Evolutionary conservation across 1,140 invertebrate genomes (phyloP).

Genomic region (Drosophila sproati): DNA sequence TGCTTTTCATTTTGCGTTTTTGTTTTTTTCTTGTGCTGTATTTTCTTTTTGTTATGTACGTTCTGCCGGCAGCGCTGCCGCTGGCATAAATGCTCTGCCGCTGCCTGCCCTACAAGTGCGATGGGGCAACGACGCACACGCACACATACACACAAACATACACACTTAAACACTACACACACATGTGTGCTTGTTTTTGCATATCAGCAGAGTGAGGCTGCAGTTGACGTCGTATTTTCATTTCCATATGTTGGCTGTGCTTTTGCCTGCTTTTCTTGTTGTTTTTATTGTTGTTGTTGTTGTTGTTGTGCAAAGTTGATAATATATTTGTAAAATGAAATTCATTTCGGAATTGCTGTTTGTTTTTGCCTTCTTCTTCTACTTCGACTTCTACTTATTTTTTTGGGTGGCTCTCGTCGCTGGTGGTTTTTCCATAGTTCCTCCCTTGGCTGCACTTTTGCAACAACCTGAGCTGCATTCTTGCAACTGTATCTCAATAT

Average conservation of each 20-base stretch:
- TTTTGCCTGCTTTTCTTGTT: slow-evolving; percentile 47
- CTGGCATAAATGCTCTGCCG: slow-evolving; percentile 70
- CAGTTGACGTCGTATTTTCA: slow-evolving; percentile 67
- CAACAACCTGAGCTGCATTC: no score
- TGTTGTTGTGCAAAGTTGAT: slow-evolving; percentile 77
- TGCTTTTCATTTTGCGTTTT: slow-evolving; percentile 55
- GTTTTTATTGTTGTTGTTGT: slow-evolving; percentile 33
- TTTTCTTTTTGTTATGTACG: slow-evolving; percentile 42
- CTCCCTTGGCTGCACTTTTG: neutral
- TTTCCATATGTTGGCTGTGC: slow-evolving; percentile 79
- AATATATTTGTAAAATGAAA: slow-evolving; percentile 84
- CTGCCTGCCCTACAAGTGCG: slow-evolving; percentile 68
- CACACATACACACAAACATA: slow-evolving; percentile 23
- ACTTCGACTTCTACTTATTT: slow-evolving; percentile 3
- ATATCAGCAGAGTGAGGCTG: slow-evolving; percentile 58
- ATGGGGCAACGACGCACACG: slow-evolving; percentile 42
- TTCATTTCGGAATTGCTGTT: slow-evolving; percentile 82
- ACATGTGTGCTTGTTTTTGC: slow-evolving; percentile 31
- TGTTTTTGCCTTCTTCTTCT: slow-evolving; percentile 39
- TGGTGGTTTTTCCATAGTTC: neutral
- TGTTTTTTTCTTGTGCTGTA: slow-evolving; percentile 17
- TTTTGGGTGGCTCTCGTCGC: slow-evolving; percentile 13
- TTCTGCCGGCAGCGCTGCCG: slow-evolving; percentile 70
- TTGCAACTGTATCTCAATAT: no score
- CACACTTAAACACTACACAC: neutral